Conservation (phyloP, 35 echinoderm and acorn worm species). For the Apostichopus californicus region DNA sequence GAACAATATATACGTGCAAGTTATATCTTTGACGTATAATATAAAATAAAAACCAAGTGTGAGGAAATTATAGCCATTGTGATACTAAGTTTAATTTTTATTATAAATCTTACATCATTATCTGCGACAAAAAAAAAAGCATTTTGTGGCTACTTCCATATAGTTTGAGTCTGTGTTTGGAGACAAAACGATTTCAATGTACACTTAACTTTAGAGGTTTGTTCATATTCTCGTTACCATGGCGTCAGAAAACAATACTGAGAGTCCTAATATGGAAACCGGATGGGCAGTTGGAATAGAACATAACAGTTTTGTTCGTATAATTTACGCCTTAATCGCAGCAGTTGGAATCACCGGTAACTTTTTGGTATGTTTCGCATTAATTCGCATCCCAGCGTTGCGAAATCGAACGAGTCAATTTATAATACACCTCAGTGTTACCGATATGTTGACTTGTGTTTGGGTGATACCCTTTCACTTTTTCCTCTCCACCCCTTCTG, state of each 20-base stretch:
- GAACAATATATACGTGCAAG: no score
- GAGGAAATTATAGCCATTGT: no score
- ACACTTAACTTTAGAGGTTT: no score
- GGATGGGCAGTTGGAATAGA: constrained; percentile 50
- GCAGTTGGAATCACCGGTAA: constrained; percentile 72
- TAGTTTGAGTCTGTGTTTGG: no score
- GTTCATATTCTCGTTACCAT: background rate
- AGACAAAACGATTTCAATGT: no score
- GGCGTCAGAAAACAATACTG: background rate
- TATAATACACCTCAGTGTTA: constrained; percentile 48
- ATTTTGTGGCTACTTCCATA: no score
- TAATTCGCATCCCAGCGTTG: constrained; percentile 55
- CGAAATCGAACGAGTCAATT: constrained; percentile 60
- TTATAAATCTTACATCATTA: no score
- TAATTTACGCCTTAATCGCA: constrained; percentile 53
- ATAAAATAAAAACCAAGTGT: no score
- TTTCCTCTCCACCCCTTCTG: background rate
- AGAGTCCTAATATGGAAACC: background rate
- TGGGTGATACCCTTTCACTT: constrained; percentile 60
- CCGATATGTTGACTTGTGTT: constrained; percentile 50
- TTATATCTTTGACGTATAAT: no score
- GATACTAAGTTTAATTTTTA: no score
- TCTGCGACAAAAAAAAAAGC: no score
- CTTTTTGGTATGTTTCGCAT: constrained; percentile 62
- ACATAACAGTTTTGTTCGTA: constrained; percentile 53